Percentiles rank a stretch among this genome's conserved stretches.
These are phyloP conservation scores for Leptoteleia sp. DNA, from an alignment of 1,140 invertebrate species.

Conservation along the genomic window DNA sequence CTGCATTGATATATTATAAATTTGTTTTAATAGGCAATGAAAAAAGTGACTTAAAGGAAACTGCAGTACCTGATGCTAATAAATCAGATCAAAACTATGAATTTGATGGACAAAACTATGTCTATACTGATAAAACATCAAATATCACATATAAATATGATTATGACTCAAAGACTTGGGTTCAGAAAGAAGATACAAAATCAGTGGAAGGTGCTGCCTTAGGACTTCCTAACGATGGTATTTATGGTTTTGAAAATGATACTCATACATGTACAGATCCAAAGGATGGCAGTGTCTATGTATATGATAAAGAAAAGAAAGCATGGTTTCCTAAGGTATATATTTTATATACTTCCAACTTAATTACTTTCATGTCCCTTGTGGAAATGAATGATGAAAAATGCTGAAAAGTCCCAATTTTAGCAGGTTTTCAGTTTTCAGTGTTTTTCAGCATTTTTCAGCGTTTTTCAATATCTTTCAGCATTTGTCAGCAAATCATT, in stretches of 20 bases:
- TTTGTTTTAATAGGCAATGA: conserved; percentile 40
- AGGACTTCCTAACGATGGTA: conserved; percentile 69
- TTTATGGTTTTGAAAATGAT: conserved; percentile 88
- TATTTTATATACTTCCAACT: no score
- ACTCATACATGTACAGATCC: conserved; percentile 91
- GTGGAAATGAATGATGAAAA: no score
- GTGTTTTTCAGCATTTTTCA: no score
- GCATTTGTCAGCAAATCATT: no score
- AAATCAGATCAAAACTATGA: conserved; percentile 77
- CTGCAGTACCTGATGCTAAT: conserved; percentile 37
- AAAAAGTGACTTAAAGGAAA: conserved; percentile 47
- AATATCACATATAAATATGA: no score
- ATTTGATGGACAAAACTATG: conserved; percentile 81
- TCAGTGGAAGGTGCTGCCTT: no score
- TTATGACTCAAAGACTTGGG: no score
- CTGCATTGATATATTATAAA: not conserved
- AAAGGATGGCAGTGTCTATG: conserved; percentile 91
- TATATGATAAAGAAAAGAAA: conserved; percentile 94
- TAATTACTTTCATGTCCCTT: no score
- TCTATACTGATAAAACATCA: conserved; percentile 79
- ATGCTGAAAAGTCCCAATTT: no score
- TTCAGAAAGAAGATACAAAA: no score
- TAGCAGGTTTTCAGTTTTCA: no score
- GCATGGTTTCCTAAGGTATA: conserved; percentile 96
- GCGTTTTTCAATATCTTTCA: no score